These are phyloP conservation scores for Phalacrocorax carbo DNA, from an alignment of 2,113 vertebrate genomes.

Conservation along the genomic window DNA sequence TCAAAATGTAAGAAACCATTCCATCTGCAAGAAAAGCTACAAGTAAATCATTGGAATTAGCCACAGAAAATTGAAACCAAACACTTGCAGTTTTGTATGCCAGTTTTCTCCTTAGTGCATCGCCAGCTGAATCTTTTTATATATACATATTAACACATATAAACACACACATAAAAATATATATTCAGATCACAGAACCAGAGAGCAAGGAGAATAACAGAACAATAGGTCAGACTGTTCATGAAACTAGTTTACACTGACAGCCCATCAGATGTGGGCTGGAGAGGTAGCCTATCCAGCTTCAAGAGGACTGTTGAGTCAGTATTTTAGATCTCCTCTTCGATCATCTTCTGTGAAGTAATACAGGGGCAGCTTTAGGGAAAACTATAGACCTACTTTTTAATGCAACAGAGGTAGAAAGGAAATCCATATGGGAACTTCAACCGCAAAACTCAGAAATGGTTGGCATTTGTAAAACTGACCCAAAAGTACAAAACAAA, in stretches of 20 bases:
- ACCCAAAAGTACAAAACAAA: slow-evolving; percentile 46
- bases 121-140: not conserved
- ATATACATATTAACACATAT: not conserved
- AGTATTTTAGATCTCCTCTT: not conserved
- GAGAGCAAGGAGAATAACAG: not conserved
- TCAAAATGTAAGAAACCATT: not conserved
- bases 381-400: not conserved
- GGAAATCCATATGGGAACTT: not conserved
- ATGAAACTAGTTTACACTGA: not conserved
- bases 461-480: slow-evolving; percentile 59
- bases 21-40: not conserved
- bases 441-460: slow-evolving; percentile 29
- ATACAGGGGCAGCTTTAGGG: not conserved
- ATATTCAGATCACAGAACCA: not conserved
- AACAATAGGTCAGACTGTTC: not conserved
- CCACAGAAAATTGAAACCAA: not conserved
- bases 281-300: not conserved
- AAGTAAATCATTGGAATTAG: not conserved
- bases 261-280: not conserved
- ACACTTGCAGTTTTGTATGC: not conserved
- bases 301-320: not conserved
- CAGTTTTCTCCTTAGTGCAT: not conserved
- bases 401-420: not conserved
- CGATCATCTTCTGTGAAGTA: not conserved
- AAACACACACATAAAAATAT: no score